Evolutionary conservation across 1,140 invertebrate genomes (phyloP).

Genomic region (Phymastichus coffea): DNA sequence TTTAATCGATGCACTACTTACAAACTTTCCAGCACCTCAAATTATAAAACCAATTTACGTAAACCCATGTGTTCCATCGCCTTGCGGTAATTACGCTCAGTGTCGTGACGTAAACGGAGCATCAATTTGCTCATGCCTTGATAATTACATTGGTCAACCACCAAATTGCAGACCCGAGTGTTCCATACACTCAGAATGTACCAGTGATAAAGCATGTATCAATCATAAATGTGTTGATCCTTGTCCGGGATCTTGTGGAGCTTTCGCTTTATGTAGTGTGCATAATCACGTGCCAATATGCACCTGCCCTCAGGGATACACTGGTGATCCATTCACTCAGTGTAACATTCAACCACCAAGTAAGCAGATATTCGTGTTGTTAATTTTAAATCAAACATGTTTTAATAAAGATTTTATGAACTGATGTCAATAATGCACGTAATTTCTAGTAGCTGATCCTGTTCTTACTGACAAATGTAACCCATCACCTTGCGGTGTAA

Average conservation of each 20-base stretch:
- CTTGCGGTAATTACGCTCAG: conserved; percentile 64
- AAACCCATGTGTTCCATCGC: conserved; percentile 66
- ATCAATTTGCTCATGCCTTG: conserved; percentile 60
- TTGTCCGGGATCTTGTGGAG: conserved; percentile 62
- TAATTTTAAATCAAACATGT: too few species aligned
- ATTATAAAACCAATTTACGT: not conserved
- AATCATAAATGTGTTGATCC: conserved; percentile 73
- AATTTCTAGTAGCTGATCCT: not conserved
- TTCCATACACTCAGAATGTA: conserved; percentile 71
- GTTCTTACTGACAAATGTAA: conserved; percentile 43
- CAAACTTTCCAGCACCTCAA: conserved; percentile 24
- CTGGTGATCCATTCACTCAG: conserved; percentile 61
- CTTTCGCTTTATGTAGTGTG: conserved; percentile 47
- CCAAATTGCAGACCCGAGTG: conserved; percentile 71
- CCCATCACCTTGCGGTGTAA: conserved; percentile 57
- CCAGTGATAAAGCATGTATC: conserved; percentile 68
- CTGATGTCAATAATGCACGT: not conserved
- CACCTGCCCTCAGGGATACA: conserved; percentile 50
- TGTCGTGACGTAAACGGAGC: conserved; percentile 57
- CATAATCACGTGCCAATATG: conserved; percentile 55
- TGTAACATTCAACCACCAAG: conserved; percentile 36
- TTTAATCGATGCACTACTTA: too few species aligned
- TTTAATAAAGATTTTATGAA: too few species aligned
- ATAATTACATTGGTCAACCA: conserved; percentile 50
- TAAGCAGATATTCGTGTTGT: conserved; percentile 55